Evolutionary conservation across 2,797 vertebrate species (phyloP), one percentile per base, ranked within the genome.

Genomic region (Strix occidentalis): DNA sequence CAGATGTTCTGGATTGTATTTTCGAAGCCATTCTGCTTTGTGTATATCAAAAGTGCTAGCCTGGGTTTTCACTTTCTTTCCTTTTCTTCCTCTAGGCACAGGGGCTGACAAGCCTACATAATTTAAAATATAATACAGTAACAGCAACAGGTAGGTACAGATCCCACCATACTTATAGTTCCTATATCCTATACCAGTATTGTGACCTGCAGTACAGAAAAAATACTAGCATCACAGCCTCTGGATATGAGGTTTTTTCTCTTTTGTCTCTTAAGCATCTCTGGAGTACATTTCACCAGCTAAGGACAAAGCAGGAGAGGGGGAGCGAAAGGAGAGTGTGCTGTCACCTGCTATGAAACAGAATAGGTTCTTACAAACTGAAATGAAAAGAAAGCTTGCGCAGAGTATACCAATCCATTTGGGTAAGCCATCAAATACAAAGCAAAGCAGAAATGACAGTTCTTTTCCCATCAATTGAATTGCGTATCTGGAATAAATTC

Each of bases 21-120:
- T 99, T 95, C 99, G 98, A 72, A 99, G 98, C 99, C 99, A 99
- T 95, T 99, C 99, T 14, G 99, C 99, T 97, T 99, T 99, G 96
- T 99, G 99, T 97, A 99, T 99, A 97, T 99, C 99, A 96, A 99
- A 99, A 48, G 99, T 98, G 95, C 99, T 99, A n/a, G 99, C 98
- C 74, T 99, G 99, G 35, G 97, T 99, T 97, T 99, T 99, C 96
- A 99, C 99, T 97, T 99, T 99, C 97, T 99, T 99, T 14, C 99
- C 99, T 97, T 99, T 99, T 87, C 99, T 98, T 87, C 99, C 99
- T 53, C 99, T 98, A n/a, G 99, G 99, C 43, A 99, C 99, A 28
- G 99, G 99, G 39, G 99, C 99, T 56, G 99, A 99, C 53, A 99
- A 97, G 56, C 99, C 99, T 99, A 48, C 26, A 29, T 19, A 91